phyloP scores from a whole-genome alignment of 2,113 vertebrate species.

The Notarius lentiginosus region DNA sequence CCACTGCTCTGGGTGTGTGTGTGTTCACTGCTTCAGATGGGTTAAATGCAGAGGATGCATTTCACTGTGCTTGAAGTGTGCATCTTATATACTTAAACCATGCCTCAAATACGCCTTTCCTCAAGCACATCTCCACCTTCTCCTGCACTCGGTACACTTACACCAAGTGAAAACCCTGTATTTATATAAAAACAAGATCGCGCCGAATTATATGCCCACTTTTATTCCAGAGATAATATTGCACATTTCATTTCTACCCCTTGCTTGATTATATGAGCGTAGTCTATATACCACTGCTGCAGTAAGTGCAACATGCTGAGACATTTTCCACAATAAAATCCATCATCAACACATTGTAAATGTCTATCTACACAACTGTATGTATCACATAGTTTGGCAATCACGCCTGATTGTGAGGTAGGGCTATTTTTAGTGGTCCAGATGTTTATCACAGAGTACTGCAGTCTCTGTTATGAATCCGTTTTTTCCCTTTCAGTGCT shows the following conservation, averaged over 20 bases:
- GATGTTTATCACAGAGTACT: conserved; percentile 63
- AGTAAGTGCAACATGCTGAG: not conserved
- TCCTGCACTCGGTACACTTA: not conserved
- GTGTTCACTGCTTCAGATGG: too few relatives aligned
- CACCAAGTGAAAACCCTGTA: not conserved
- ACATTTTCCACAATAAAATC: conserved; percentile 41
- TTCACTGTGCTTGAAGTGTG: too few relatives aligned
- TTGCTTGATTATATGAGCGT: not conserved
- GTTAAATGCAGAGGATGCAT: too few relatives aligned
- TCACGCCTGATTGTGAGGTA: conserved; percentile 13
- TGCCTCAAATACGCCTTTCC: not conserved
- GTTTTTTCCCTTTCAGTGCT: conserved; percentile 34
- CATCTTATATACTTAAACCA: not conserved
- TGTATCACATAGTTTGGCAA: not conserved
- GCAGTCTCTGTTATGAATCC: conserved; percentile 50
- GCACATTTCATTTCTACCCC: not conserved
- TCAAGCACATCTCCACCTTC: not conserved
- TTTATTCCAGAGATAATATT: conserved; percentile 9
- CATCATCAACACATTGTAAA: conserved; percentile 40
- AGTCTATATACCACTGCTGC: not conserved
- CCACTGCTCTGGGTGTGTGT: too few relatives aligned
- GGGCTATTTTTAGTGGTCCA: conserved; percentile 38
- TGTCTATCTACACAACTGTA: not conserved
- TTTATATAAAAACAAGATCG: not conserved
- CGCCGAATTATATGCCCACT: not conserved